A percentile compares a stretch with the other conserved stretches of the same genome.
These are phyloP conservation scores for Meteorus cinctellus DNA, from an alignment of 2,888 invertebrate genomes.

Conservation along the genomic window DNA sequence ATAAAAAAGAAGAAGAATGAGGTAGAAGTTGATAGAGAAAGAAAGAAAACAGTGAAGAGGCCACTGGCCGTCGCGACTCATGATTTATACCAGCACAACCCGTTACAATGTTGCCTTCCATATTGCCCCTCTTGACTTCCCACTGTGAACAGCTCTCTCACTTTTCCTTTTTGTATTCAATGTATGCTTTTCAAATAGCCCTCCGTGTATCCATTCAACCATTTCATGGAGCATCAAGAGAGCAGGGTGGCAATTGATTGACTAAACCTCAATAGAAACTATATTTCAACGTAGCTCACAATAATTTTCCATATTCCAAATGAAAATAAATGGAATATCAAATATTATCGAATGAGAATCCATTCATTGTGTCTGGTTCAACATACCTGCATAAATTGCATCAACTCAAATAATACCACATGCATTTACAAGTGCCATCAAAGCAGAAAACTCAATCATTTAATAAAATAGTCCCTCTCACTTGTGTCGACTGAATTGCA, in stretches of 20 bases:
- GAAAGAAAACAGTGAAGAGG: constrained; percentile 55
- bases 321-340: background rate
- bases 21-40: constrained; percentile 21
- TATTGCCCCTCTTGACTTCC: constrained; percentile 38
- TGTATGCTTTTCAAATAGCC: constrained; percentile 59
- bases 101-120: constrained; percentile 61
- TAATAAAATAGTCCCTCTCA: background rate
- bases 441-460: no score
- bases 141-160: constrained; percentile 62
- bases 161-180: constrained; percentile 48
- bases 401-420: background rate
- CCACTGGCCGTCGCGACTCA: constrained; percentile 65
- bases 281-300: background rate
- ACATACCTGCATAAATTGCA: background rate
- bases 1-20: constrained; percentile 45
- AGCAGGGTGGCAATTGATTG: background rate
- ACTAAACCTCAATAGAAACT: background rate
- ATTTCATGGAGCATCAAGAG: background rate
- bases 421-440: no score
- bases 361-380: background rate
- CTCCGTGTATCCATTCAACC: constrained; percentile 41
- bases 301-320: background rate
- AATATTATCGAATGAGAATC: background rate
- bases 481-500: background rate
- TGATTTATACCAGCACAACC: constrained; percentile 65